Evolutionary conservation across 2,888 invertebrate genomes (phyloP).

Genomic region (Carpatolechia fugitivella): DNA sequence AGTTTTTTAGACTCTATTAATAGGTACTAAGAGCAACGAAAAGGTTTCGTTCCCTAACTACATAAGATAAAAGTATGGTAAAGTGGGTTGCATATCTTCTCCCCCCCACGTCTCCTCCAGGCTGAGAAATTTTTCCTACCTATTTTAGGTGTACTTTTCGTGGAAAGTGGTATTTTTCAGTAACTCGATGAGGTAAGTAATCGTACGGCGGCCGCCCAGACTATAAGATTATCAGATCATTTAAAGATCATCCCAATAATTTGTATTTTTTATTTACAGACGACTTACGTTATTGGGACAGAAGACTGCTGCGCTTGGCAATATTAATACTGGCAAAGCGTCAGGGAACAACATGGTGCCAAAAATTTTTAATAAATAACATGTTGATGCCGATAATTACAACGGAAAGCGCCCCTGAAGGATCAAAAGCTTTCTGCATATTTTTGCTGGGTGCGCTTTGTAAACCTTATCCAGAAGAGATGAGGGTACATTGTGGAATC

Average conservation of each 20-base stretch:
- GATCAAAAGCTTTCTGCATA: conserved; percentile 52
- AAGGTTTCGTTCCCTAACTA: no score
- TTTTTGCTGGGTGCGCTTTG: conserved; percentile 58
- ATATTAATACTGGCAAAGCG: conserved; percentile 65
- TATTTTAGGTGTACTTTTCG: no score
- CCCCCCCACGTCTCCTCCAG: no score
- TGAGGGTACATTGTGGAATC: conserved; percentile 65
- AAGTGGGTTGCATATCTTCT: no score
- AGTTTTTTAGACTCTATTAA: no score
- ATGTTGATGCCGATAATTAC: conserved; percentile 58
- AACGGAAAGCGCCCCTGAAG: conserved; percentile 34
- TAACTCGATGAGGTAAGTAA: no score
- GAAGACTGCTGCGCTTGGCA: conserved; percentile 53
- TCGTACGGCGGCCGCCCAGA: no score
- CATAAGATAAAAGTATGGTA: no score
- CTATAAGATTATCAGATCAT: no score
- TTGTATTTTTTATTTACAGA: conserved; percentile 47
- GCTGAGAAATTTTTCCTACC: no score
- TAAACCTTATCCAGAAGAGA: conserved; percentile 63
- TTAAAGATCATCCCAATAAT: background rate
- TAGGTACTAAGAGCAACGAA: no score
- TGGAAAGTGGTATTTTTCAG: no score
- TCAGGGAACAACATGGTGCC: conserved; percentile 64
- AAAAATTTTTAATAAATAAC: conserved; percentile 57
- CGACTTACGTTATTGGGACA: conserved; percentile 42